phyloP scores from a whole-genome alignment of 2,888 invertebrate genomes.

The Drosophila anceps region DNA sequence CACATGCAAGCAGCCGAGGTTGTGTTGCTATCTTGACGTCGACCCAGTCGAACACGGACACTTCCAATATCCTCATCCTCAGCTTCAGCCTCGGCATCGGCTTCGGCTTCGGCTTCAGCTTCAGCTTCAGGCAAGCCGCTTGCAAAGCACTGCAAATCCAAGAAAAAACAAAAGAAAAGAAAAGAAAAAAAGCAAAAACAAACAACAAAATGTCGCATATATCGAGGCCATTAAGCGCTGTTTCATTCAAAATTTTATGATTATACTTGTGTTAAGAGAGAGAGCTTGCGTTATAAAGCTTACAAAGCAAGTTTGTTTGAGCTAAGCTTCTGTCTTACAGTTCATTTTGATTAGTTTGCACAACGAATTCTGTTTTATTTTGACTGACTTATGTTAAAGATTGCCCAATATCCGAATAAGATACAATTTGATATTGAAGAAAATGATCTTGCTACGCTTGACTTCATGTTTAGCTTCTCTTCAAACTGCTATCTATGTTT shows the following conservation, averaged over 20 bases:
- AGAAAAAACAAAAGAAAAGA: conserved; percentile 18
- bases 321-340: not conserved
- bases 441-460: not conserved
- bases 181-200: conserved; percentile 11
- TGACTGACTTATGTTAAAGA: not conserved
- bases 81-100: not conserved
- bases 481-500: not conserved
- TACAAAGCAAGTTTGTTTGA: not conserved
- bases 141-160: conserved; percentile 75
- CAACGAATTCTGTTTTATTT: not conserved
- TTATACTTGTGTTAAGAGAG: not conserved
- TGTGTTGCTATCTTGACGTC: conserved; percentile 57
- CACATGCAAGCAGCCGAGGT: conserved; percentile 72
- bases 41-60: conserved; percentile 41
- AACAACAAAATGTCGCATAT: not conserved
- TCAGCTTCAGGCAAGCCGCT: conserved; percentile 61
- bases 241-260: not conserved
- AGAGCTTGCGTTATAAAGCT: not conserved
- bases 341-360: not conserved
- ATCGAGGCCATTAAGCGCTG: not conserved
- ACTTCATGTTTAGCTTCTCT: not conserved
- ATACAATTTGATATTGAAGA: not conserved
- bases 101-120: conserved; percentile 56
- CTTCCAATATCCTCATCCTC: conserved; percentile 53
- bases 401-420: not conserved